These are phyloP conservation scores for Spisula subtruncata DNA, from an alignment of 2,888 invertebrate species.

Conservation along the genomic window DNA sequence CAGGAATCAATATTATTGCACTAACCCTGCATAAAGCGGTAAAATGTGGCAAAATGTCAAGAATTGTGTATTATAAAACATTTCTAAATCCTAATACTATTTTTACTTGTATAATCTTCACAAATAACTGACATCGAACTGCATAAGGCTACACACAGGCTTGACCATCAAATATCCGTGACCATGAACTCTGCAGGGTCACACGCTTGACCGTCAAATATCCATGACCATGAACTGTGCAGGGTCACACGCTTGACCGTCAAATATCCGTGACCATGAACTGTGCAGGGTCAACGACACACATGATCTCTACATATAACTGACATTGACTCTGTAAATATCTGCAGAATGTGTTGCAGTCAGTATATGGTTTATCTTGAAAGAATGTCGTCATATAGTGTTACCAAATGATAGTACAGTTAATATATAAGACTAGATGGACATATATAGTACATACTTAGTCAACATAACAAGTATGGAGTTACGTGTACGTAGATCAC, in stretches of 20 bases:
- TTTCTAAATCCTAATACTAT: neutral
- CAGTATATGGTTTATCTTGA: too few relatives aligned
- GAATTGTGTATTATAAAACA: conserved; percentile 5
- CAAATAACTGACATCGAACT: neutral
- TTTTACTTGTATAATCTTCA: neutral
- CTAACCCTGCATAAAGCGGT: conserved; percentile 32
- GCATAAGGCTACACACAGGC: neutral
- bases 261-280: too few relatives aligned
- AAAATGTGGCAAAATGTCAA: neutral
- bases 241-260: too few relatives aligned
- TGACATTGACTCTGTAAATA: too few relatives aligned
- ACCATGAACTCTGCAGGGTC: neutral
- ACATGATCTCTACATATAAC: too few relatives aligned
- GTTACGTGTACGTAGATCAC: neutral
- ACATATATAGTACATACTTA: neutral
- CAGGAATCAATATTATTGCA: conserved; percentile 36
- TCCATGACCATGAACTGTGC: neutral
- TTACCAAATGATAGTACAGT: neutral
- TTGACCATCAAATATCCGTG: neutral
- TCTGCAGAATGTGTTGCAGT: too few relatives aligned
- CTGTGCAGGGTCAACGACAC: too few relatives aligned
- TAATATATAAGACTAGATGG: neutral
- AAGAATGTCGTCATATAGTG: too few relatives aligned
- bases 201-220: neutral
- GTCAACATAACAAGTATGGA: neutral